Evolutionary conservation across 2,797 vertebrate species (phyloP).

Genomic region (Sphenodon punctatus): DNA sequence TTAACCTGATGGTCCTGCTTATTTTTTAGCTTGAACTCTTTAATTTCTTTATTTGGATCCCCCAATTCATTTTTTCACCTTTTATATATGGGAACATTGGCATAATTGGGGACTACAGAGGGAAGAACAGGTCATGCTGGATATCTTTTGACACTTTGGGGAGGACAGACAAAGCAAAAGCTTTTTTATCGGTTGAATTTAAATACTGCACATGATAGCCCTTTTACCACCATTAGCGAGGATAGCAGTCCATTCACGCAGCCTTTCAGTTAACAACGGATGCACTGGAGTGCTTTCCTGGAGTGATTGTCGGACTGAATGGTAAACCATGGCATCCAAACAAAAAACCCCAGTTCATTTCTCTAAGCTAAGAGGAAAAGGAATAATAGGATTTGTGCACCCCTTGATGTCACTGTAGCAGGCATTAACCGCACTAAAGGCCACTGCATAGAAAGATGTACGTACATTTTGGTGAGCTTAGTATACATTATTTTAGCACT

Average conservation of each 20-base stretch:
- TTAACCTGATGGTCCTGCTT: too few relatives aligned
- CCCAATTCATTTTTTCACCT: background rate
- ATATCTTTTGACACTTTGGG: background rate
- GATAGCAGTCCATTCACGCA: background rate
- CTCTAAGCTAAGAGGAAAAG: background rate
- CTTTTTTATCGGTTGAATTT: background rate
- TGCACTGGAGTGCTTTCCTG: background rate
- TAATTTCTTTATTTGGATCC: background rate
- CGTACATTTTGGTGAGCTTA: slow-evolving; percentile 37
- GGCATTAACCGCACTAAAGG: slow-evolving; percentile 50
- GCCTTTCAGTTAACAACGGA: background rate
- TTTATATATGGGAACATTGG: too few relatives aligned
- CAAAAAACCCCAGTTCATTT: background rate
- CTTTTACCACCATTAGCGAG: background rate
- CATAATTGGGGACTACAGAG: background rate
- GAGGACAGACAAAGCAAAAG: background rate
- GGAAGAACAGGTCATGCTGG: background rate
- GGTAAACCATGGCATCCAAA: background rate
- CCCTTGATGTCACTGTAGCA: background rate
- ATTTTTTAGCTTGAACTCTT: too few relatives aligned
- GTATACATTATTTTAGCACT: background rate
- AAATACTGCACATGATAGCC: background rate
- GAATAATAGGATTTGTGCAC: slow-evolving; percentile 45
- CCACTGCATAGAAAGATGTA: background rate
- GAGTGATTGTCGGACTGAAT: background rate